phyloP scores from a whole-genome alignment of 2,888 invertebrate genomes.

The Erpobdella octoculata region DNA sequence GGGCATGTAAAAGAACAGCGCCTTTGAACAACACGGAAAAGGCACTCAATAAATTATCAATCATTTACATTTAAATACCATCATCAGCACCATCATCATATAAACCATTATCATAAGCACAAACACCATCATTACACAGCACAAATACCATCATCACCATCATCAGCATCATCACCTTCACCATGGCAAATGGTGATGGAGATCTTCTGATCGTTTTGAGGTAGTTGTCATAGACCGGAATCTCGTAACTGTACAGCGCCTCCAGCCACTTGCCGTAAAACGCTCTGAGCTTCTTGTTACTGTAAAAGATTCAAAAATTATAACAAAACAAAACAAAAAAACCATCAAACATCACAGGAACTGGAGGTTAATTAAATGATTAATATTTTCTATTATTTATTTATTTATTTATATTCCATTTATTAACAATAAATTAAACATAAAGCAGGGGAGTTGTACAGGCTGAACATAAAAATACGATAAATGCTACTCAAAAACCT shows the following conservation, averaged over 20 bases:
- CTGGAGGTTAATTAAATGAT: background rate
- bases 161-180: slow-evolving; percentile 1
- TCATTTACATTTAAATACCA: too few species aligned
- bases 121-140: background rate
- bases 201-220: slow-evolving; percentile 24
- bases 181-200: slow-evolving; percentile 29
- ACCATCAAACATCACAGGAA: background rate
- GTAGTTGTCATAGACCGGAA: slow-evolving; percentile 29
- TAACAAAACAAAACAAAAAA: background rate
- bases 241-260: slow-evolving; percentile 48
- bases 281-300: slow-evolving; percentile 57
- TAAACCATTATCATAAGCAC: too few species aligned
- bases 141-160: background rate
- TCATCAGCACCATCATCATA: too few species aligned
- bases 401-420: too few species aligned
- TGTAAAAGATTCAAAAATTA: slow-evolving; percentile 33
- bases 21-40: too few species aligned
- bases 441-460: too few species aligned
- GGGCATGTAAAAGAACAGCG: too few species aligned
- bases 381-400: background rate
- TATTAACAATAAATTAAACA: too few species aligned
- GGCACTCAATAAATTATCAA: too few species aligned
- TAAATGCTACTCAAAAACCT: too few species aligned
- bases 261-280: slow-evolving; percentile 64
- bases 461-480: too few species aligned